These are phyloP conservation scores for Adela reaumurella DNA, from an alignment of 2,888 invertebrate genomes.

Conservation along the genomic window DNA sequence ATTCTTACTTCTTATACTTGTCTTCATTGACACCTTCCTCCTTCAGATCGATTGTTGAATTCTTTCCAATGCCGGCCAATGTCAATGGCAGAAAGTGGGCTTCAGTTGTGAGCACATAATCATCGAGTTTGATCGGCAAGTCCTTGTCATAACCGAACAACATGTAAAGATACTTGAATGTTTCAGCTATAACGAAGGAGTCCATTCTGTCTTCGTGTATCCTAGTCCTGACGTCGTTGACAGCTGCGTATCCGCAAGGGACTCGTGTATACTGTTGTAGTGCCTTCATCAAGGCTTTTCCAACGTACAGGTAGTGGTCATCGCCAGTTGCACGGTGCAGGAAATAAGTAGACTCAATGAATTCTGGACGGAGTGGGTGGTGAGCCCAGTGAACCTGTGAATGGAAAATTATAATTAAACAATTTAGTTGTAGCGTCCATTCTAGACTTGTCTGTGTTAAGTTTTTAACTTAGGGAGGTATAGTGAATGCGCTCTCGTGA, in stretches of 20 bases:
- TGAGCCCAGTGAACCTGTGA: conserved; percentile 94
- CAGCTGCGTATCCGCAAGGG: conserved; percentile 95
- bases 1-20: conserved; percentile 40
- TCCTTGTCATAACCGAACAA: conserved; percentile 88
- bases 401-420: too few species aligned
- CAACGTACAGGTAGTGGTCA: conserved; percentile 90
- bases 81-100: conserved; percentile 92
- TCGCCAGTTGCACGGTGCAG: conserved; percentile 93
- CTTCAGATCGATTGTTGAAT: conserved; percentile 47
- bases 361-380: conserved; percentile 94
- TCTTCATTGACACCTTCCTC: conserved; percentile 33
- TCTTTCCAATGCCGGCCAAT: conserved; percentile 63
- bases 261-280: conserved; percentile 88
- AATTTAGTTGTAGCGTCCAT: too few species aligned
- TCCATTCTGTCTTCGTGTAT: conserved; percentile 96
- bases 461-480: too few species aligned
- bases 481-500: too few species aligned
- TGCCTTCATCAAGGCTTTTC: conserved; percentile 81
- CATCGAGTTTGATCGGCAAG: conserved; percentile 74
- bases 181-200: conserved; percentile 96
- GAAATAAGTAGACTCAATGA: conserved; percentile 97
- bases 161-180: conserved; percentile 94
- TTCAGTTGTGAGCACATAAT: conserved; percentile 89
- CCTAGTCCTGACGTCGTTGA: conserved; percentile 90
- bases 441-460: too few species aligned